phyloP scores from a whole-genome alignment of 2,888 invertebrate species.

The Drosophila barbarae region DNA sequence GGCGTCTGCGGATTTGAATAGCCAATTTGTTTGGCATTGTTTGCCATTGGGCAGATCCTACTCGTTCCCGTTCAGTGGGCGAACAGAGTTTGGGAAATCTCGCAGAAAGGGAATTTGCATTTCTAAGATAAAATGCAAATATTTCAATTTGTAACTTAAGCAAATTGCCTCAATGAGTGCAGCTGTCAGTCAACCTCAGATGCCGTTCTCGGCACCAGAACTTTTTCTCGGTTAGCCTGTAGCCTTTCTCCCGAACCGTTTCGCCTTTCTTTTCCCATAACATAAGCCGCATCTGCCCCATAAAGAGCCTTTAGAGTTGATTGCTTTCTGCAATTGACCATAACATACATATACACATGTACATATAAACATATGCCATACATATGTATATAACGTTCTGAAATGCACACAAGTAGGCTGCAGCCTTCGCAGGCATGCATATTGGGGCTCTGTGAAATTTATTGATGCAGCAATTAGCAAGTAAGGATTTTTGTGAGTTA shows the following conservation, averaged over 20 bases:
- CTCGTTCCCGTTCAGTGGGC: slow-evolving; percentile 30
- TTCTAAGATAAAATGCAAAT: slow-evolving; percentile 78
- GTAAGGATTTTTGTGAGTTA: neutral
- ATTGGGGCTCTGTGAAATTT: slow-evolving; percentile 34
- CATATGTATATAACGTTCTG: slow-evolving; percentile 9
- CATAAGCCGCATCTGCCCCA: slow-evolving; percentile 26
- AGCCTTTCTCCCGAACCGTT: neutral
- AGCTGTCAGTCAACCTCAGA: slow-evolving; percentile 69
- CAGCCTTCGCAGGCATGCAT: slow-evolving; percentile 9
- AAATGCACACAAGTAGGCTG: slow-evolving; percentile 8
- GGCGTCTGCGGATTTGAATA: slow-evolving; percentile 74
- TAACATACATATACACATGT: slow-evolving; percentile 15
- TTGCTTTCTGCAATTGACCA: slow-evolving; percentile 63
- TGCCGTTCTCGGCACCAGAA: slow-evolving; percentile 5
- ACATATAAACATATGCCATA: neutral
- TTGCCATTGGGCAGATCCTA: slow-evolving; percentile 61
- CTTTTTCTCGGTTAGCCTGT: neutral
- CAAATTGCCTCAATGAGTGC: slow-evolving; percentile 77
- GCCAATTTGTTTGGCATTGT: slow-evolving; percentile 76
- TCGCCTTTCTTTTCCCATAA: slow-evolving; percentile 7
- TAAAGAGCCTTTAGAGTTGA: slow-evolving; percentile 58
- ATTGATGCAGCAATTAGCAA: slow-evolving; percentile 59
- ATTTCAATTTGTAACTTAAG: slow-evolving; percentile 78
- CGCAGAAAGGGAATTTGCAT: slow-evolving; percentile 60
- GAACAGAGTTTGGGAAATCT: slow-evolving; percentile 2